A percentile compares a stretch with the other conserved stretches of the same genome.
Evolutionary conservation across 2,797 vertebrate species (phyloP).

Genomic region (Cynodonichthys magdalenae): DNA sequence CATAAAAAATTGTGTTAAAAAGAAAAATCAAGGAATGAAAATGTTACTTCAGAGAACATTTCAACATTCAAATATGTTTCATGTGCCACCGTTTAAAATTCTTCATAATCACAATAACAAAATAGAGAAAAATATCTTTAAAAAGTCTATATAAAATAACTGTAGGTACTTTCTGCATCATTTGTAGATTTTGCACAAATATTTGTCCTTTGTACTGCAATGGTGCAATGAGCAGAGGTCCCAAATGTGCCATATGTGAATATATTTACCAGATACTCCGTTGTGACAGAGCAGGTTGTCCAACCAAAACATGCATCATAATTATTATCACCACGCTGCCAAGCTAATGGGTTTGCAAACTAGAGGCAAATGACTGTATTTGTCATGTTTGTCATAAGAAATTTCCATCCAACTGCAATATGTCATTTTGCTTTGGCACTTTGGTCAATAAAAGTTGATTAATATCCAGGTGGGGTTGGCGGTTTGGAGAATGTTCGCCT

Average conservation of each 20-base stretch:
- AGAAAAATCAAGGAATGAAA: neutral
- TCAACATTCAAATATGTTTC: neutral
- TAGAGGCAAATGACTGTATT: constrained; percentile 51
- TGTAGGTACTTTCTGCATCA: too few species aligned
- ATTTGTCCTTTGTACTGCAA: neutral
- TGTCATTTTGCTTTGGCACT: constrained; percentile 51
- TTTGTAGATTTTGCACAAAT: too few species aligned
- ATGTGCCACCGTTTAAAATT: neutral
- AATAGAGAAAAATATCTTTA: too few species aligned
- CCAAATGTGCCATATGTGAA: constrained; percentile 14
- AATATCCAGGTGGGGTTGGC: constrained; percentile 44
- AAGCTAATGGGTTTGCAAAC: constrained; percentile 48
- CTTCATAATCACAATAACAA: too few species aligned
- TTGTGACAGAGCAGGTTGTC: constrained; percentile 39
- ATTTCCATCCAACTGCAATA: constrained; percentile 45
- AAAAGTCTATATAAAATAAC: too few species aligned
- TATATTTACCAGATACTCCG: constrained; percentile 26
- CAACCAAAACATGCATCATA: constrained; percentile 56
- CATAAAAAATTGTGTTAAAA: neutral
- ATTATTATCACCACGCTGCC: constrained; percentile 49
- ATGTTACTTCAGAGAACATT: neutral
- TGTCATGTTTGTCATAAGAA: constrained; percentile 53
- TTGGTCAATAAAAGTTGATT: constrained; percentile 59
- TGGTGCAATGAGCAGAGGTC: neutral
- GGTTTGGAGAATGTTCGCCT: constrained; percentile 26